Conservation (phyloP, 2,888 invertebrate species). For the Augochlorella aurata region DNA sequence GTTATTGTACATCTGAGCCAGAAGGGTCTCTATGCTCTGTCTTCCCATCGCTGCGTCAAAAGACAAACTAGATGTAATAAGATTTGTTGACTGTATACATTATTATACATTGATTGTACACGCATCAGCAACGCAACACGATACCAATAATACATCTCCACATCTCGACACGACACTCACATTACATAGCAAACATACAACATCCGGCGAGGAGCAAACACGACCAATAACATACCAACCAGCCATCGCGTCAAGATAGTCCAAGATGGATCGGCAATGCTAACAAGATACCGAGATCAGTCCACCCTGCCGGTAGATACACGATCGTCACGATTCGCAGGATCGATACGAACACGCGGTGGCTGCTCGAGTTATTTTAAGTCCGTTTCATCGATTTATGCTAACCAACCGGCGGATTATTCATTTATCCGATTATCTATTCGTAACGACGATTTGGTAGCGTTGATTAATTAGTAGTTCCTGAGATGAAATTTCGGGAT, state of each 20-base stretch:
- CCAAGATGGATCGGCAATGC: slow-evolving; percentile 64
- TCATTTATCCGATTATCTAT: neutral
- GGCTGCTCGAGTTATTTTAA: neutral
- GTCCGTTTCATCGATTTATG: neutral
- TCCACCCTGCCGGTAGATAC: neutral
- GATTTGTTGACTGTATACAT: slow-evolving; percentile 81
- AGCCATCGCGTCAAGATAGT: slow-evolving; percentile 66
- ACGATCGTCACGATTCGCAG: slow-evolving; percentile 22
- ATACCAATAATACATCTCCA: slow-evolving; percentile 19
- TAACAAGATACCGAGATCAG: slow-evolving; percentile 22
- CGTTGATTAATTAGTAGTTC: too few species aligned
- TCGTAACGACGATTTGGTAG: neutral
- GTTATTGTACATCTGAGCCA: slow-evolving; percentile 75
- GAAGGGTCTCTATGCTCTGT: slow-evolving; percentile 81
- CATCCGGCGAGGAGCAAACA: slow-evolving; percentile 31
- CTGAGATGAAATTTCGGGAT: too few species aligned
- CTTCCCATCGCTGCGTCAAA: slow-evolving; percentile 82
- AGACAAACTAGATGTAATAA: slow-evolving; percentile 80
- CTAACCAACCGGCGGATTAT: too few species aligned
- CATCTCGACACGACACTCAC: slow-evolving; percentile 4
- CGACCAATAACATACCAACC: slow-evolving; percentile 20
- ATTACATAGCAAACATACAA: neutral
- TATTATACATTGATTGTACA: slow-evolving; percentile 69
- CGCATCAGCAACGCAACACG: slow-evolving; percentile 57
- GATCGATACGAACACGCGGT: slow-evolving; percentile 16